Base-by-base conservation (phyloP, 2,888 invertebrate species). In the Diploptera punctata region DNA sequence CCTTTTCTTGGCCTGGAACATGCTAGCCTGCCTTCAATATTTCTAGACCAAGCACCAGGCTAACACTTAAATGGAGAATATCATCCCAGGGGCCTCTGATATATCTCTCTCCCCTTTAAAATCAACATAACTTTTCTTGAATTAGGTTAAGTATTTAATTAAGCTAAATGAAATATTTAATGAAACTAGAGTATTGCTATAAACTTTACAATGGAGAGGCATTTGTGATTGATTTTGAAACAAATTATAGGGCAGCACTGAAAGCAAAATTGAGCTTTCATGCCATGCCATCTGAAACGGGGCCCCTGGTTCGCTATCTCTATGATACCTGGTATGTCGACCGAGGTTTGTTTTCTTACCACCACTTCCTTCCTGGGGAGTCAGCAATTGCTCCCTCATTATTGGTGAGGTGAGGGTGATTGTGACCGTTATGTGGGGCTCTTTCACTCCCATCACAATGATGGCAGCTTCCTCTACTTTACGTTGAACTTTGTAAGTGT, bases 341-440 rank as follows among this genome's bases (percentile, higher is more conserved):
- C 70, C 52, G 65, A 29, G 54, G 62, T 38, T 54, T 26, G n/a
- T 65, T 24, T 47, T 47, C 65, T 65, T 65, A 79, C 79, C 80
- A 77, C 77, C 78, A 71, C 77, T 77, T 65, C 77, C 76, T 65
- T 76, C 78, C 44, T 73, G 68, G 7, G 72, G 67, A 19, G 74
- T 72, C 43, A 75, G 67, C 38, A 74, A 62, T 38, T 91, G 88
- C 83, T 97, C 97, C 75, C 98, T 90, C 90, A 98, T 92, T 69
- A 97, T 87, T 61, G 97, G 97, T 76, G 98, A 97, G 67, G 98
- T 98, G 75, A 98, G 88, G 75, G 94, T 93, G 75, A 98, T 93
- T 76, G 92, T 91, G 76, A 98, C 97, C 68, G 88, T 88, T 72
- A 94, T 81, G 72, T 81, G 81, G 19, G 84, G 85, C 65, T 86